Evolutionary conservation across 2,113 vertebrate species (phyloP).

Genomic region (Orientallactaga bullata): DNA sequence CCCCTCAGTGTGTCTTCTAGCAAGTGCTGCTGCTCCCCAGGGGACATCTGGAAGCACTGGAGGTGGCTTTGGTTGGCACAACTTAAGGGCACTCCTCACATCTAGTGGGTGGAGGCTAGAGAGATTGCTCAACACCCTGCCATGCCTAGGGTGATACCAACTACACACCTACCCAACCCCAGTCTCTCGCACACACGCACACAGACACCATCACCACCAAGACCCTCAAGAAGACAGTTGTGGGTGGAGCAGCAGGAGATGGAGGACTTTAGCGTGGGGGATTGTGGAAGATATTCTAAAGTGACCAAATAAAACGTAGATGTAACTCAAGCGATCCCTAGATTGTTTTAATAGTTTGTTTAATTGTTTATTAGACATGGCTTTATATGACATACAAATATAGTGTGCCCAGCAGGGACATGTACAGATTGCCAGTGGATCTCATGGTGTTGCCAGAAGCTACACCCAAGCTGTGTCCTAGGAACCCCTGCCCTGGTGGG

Average conservation of each 20-base stretch:
- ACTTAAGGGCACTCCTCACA: not conserved
- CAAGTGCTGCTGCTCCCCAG: not conserved
- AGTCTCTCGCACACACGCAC: not conserved
- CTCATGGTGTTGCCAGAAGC: not conserved
- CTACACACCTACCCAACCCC: not conserved
- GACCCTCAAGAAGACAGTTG: not conserved
- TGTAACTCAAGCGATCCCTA: too few relatives aligned
- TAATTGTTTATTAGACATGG: too few relatives aligned
- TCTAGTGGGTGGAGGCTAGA: not conserved
- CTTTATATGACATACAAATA: too few relatives aligned
- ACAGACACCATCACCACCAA: not conserved
- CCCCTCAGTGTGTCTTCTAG: too few relatives aligned
- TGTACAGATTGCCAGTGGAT: too few relatives aligned
- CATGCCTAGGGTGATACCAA: rapidly evolving
- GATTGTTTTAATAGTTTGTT: too few relatives aligned
- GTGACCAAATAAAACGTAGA: not conserved
- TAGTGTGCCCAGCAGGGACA: too few relatives aligned
- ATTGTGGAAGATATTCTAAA: not conserved
- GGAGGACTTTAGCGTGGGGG: not conserved
- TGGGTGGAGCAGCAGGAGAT: not conserved
- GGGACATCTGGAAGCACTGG: not conserved
- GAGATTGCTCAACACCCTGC: not conserved
- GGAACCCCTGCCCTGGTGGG: rapidly evolving
- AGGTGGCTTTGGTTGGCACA: not conserved
- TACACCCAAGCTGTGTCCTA: not conserved